Base-by-base conservation (phyloP, 1,140 invertebrate species). In the Tigriopus japonicus region DNA sequence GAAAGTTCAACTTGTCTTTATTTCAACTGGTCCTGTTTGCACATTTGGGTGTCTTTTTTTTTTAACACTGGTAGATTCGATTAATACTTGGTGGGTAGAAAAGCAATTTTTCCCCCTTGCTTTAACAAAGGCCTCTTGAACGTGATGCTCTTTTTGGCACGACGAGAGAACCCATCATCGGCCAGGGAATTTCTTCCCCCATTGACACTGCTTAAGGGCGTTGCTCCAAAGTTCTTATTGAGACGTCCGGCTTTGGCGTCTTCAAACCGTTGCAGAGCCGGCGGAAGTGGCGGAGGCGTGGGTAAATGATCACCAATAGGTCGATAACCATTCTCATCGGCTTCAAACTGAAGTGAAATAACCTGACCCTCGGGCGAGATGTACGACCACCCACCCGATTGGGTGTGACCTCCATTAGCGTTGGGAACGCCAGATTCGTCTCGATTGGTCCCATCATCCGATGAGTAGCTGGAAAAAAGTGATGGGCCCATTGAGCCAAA, bases 261-360 rank as follows among this genome's bases (percentile, higher is more conserved):
- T 15, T 62, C 54, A 12, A 62, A 40, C n/a, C 54, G 52, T 56
- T 62, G 53, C 14, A 62, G 61, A 21, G 56, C 60, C 0, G 60
- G 59, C 9, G 84, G 85, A 45, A 88, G 82, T 51, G 85, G 85
- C 0, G 85, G 85, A 62, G 85, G 83, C 10, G 84, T 87, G 23
- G 86, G 86, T 66, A 90, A 78, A 68, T 88, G 86, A 68, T 84
- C 83, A 1, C 86, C 86, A 54, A 76, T 76, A 6, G 85, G 80
- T 64, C 81, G 80, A 79, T 87, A 90, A 59, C 67, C 67, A 41
- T 68, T 66, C 56, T 68, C 64, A 58, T 68, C 67, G 9, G 67
- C 67, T 9, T 63, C 59, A 43, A 59, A 68, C 41, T 52, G 59
- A 7, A 68, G 28, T 28, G 59, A 51, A 13, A 66, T 53, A 21